Evolutionary conservation across 2,797 vertebrate species (phyloP).

Genomic region (Clarias pachynema): DNA sequence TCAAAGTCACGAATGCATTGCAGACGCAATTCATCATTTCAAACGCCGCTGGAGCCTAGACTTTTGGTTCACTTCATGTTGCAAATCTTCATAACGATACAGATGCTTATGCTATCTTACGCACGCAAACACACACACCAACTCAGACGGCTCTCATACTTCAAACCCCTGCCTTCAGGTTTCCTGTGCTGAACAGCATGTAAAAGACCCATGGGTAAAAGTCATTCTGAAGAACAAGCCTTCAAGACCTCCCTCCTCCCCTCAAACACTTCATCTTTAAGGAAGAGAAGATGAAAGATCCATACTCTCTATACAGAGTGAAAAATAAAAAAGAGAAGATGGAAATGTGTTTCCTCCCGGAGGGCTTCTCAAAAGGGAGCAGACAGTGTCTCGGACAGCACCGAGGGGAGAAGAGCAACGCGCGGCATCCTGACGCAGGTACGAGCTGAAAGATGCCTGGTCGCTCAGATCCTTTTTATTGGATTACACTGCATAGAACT

Average conservation of each 20-base stretch:
- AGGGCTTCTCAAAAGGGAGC: conserved; percentile 27
- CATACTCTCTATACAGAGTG: conserved; percentile 38
- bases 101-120: not conserved
- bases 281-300: conserved; percentile 60
- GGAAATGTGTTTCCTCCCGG: conserved; percentile 62
- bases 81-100: not conserved
- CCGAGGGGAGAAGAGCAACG: conserved; percentile 19
- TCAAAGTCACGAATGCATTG: not conserved
- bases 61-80: not conserved
- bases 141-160: not conserved
- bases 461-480: conserved; percentile 53
- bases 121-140: conserved; percentile 1
- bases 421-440: conserved; percentile 45
- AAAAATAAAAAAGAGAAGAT: conserved; percentile 40
- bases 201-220: conserved; percentile 33
- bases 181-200: conserved; percentile 36
- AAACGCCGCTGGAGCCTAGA: not conserved
- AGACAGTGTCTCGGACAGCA: conserved; percentile 18
- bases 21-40: not conserved
- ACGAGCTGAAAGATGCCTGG: conserved; percentile 58
- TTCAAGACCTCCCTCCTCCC: conserved; percentile 37
- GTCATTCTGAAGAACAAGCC: conserved; percentile 38
- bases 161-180: conserved; percentile 14
- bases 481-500: conserved; percentile 60
- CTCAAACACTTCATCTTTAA: conserved; percentile 37